Conservation (phyloP, 2,888 invertebrate species). For the Operophtera brumata region DNA sequence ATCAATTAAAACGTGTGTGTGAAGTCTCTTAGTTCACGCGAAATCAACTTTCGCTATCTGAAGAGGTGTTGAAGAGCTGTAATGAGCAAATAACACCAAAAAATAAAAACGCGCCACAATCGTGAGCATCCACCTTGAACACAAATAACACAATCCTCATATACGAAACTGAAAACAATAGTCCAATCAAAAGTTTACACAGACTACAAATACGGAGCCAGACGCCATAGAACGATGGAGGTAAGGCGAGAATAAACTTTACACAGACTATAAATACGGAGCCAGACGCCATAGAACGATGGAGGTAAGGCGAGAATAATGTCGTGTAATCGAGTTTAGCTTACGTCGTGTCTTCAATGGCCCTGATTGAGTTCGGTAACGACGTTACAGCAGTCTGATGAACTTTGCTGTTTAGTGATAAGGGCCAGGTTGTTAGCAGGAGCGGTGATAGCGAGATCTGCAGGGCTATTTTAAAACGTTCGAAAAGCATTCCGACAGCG, state of each 20-base stretch:
- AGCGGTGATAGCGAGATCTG: constrained; percentile 12
- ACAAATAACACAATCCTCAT: neutral
- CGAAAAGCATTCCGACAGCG: too few species aligned
- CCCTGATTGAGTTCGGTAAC: constrained; percentile 73
- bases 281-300: constrained; percentile 9
- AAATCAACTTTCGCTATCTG: too few species aligned
- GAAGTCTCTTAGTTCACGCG: too few species aligned
- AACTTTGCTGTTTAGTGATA: constrained; percentile 56
- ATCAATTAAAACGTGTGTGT: too few species aligned
- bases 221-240: constrained; percentile 12
- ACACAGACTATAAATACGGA: neutral
- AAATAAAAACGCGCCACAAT: too few species aligned
- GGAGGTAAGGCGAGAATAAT: constrained; percentile 58
- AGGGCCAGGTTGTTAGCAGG: constrained; percentile 16
- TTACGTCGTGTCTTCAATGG: constrained; percentile 73
- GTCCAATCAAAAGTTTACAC: constrained; percentile 6
- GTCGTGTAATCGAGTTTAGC: constrained; percentile 65
- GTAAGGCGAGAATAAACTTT: constrained; percentile 62
- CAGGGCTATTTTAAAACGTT: too few species aligned
- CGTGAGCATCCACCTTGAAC: too few species aligned
- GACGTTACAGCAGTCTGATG: constrained; percentile 68
- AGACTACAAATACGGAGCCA: neutral
- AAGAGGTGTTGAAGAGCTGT: too few species aligned
- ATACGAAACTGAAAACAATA: constrained; percentile 10
- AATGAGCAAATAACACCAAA: too few species aligned